These are phyloP conservation scores for Osmoderma eremita DNA, from an alignment of 2,888 invertebrate genomes.

Conservation along the genomic window DNA sequence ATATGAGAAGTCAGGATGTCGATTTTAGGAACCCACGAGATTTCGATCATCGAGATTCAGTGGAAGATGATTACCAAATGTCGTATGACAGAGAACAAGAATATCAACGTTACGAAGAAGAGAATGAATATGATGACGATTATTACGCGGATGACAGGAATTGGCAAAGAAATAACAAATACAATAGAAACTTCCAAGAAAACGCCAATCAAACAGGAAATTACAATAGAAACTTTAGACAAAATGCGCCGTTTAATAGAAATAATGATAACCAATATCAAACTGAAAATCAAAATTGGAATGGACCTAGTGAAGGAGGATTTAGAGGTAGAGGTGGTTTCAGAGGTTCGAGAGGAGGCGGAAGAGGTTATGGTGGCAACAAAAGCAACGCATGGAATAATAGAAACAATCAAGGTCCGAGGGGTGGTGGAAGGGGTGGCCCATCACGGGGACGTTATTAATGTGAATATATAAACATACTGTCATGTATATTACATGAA, in stretches of 20 bases:
- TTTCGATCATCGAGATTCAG: slow-evolving; percentile 54
- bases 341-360: slow-evolving; percentile 22
- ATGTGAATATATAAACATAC: slow-evolving; percentile 19
- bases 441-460: slow-evolving; percentile 44
- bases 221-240: slow-evolving; percentile 47
- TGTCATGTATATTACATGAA: slow-evolving; percentile 41
- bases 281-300: slow-evolving; percentile 46
- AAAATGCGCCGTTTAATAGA: slow-evolving; percentile 27
- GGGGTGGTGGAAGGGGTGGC: slow-evolving; percentile 44
- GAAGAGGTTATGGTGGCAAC: slow-evolving; percentile 38
- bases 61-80: slow-evolving; percentile 55
- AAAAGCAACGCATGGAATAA: slow-evolving; percentile 35
- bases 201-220: slow-evolving; percentile 45
- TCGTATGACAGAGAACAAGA: slow-evolving; percentile 47
- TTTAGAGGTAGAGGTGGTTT: slow-evolving; percentile 46
- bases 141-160: slow-evolving; percentile 62
- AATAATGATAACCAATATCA: slow-evolving; percentile 42
- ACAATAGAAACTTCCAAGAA: slow-evolving; percentile 40
- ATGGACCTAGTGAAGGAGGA: slow-evolving; percentile 42
- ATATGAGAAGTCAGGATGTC: slow-evolving; percentile 49
- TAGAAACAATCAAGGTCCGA: slow-evolving; percentile 41
- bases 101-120: slow-evolving; percentile 49
- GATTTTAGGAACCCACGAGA: slow-evolving; percentile 54
- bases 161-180: slow-evolving; percentile 62
- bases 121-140: slow-evolving; percentile 61